Percentiles rank a stretch among this genome's conserved stretches.
Conservation (phyloP, 2,888 invertebrate genomes). For the Phymatocera aterrima region DNA sequence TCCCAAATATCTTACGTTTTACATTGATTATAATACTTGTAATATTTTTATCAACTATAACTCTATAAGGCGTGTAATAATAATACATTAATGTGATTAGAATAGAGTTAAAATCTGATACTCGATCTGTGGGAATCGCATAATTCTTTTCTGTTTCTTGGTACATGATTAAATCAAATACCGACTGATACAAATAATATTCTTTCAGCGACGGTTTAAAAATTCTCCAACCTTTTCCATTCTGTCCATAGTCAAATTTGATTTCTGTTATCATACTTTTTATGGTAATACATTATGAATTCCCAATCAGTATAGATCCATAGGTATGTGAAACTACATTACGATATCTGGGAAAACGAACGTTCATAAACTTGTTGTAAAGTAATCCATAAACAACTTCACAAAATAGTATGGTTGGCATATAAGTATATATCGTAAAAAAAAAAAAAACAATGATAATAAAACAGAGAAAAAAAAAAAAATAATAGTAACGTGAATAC, state of each 20-base stretch:
- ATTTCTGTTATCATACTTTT: conserved; percentile 43
- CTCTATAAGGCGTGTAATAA: conserved; percentile 63
- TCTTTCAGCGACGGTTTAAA: not conserved
- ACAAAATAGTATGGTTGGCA: conserved; percentile 40
- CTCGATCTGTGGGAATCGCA: conserved; percentile 14
- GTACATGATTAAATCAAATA: not conserved
- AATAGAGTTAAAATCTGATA: conserved; percentile 53
- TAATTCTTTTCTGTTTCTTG: not conserved
- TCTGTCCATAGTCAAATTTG: conserved; percentile 52
- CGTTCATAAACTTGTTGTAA: conserved; percentile 56
- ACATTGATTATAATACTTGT: conserved; percentile 58
- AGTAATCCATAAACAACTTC: conserved; percentile 59
- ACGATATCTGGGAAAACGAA: conserved; percentile 63
- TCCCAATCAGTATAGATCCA: conserved; percentile 58
- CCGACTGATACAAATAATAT: not conserved
- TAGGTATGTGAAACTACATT: conserved; percentile 60
- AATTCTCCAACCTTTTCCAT: conserved; percentile 45
- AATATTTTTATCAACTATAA: conserved; percentile 64
- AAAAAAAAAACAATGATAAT: conserved; percentile 45
- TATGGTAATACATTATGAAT: conserved; percentile 53
- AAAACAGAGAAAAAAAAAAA: conserved; percentile 52
- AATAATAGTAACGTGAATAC: conserved; percentile 41
- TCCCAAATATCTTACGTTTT: conserved; percentile 54
- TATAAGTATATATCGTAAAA: conserved; percentile 32
- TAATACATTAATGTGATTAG: conserved; percentile 62